These are phyloP conservation scores for Philotrypesis tridentata DNA, from an alignment of 1,140 invertebrate species.

Conservation along the genomic window DNA sequence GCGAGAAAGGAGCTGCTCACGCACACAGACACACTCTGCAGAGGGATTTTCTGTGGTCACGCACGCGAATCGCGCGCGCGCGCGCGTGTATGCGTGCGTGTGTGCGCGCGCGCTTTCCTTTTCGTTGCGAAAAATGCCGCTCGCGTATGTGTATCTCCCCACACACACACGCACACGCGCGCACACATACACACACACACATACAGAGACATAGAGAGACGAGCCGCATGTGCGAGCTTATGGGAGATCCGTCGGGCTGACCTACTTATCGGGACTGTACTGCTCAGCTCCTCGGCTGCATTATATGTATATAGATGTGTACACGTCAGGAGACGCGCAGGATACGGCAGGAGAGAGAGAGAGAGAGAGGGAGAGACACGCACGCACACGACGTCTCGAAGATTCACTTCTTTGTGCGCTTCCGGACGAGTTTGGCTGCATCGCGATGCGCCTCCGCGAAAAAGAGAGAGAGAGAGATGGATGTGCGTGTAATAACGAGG, in stretches of 20 bases:
- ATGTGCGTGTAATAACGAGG: no score
- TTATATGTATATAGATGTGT: background rate
- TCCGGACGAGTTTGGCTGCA: background rate
- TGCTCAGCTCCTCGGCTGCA: slow-evolving; percentile 23
- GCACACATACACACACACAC: no score
- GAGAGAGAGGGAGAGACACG: no score
- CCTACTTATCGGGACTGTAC: slow-evolving; percentile 46
- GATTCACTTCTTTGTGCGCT: background rate
- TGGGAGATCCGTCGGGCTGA: slow-evolving; percentile 47
- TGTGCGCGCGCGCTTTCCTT: slow-evolving; percentile 71
- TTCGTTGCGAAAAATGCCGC: slow-evolving; percentile 74
- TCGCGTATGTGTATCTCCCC: slow-evolving; percentile 65
- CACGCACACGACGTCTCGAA: background rate
- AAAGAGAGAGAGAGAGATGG: no score
- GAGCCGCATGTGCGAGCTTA: slow-evolving; percentile 42
- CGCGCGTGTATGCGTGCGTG: slow-evolving; percentile 62
- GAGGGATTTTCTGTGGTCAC: slow-evolving; percentile 46
- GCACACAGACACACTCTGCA: background rate
- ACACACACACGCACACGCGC: no score
- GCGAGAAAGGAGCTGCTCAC: no score
- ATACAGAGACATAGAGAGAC: no score
- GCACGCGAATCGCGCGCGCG: slow-evolving; percentile 56
- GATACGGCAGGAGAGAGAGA: slow-evolving; percentile 2
- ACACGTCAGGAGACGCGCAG: no score
- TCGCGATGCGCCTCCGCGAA: no score